Conservation (phyloP, 2,888 invertebrate genomes). For the Sinohyriopsis cumingii region DNA sequence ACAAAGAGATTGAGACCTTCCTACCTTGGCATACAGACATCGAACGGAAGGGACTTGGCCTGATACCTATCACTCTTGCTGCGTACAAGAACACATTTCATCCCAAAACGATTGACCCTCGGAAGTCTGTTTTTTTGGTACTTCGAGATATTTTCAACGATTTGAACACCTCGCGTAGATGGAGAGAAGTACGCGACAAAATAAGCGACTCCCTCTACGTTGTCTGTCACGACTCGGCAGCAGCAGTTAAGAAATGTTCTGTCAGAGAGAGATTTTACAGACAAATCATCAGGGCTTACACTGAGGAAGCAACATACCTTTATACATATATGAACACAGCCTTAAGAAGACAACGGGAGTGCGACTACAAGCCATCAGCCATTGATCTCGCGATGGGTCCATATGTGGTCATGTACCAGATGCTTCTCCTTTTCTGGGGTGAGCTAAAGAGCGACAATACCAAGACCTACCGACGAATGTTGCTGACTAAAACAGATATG, state of each 20-base stretch:
- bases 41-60: conserved; percentile 12
- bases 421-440: conserved; percentile 18
- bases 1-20: conserved; percentile 11
- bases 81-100: too few relatives aligned
- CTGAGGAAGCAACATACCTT: conserved; percentile 17
- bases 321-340: conserved; percentile 25
- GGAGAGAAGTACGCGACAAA: conserved; percentile 16
- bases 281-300: conserved; percentile 13
- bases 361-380: conserved; percentile 18
- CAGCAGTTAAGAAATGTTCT: background rate
- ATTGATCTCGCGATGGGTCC: conserved; percentile 27
- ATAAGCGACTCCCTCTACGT: conserved; percentile 14
- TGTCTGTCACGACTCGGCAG: background rate
- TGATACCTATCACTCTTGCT: background rate
- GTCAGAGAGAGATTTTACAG: conserved; percentile 9
- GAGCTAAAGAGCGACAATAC: conserved; percentile 7
- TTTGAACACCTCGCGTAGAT: conserved; percentile 5
- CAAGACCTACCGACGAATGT: conserved; percentile 22
- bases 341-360: conserved; percentile 16
- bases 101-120: too few relatives aligned
- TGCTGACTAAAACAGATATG: conserved; percentile 3
- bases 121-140: too few relatives aligned
- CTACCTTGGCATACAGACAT: background rate
- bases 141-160: conserved; percentile 1
- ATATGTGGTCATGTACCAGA: conserved; percentile 22